phyloP scores from a whole-genome alignment of 2,797 vertebrate species.

The Chelmon rostratus region DNA sequence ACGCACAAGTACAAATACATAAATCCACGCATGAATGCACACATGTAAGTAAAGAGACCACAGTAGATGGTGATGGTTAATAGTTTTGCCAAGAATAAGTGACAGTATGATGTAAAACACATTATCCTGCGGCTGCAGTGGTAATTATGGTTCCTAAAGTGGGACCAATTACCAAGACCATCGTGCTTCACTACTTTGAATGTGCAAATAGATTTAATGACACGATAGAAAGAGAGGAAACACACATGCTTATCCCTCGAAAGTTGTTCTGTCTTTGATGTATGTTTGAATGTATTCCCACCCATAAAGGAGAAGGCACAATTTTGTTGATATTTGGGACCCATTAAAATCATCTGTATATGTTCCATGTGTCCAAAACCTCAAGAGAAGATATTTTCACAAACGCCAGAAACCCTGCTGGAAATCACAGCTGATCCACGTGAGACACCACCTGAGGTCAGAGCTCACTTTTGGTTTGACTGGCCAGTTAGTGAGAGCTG shows the following conservation, averaged over 20 bases:
- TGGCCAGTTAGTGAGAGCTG: conserved; percentile 54
- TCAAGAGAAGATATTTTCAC: conserved; percentile 9
- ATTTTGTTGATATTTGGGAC: background rate
- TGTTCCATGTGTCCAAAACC: background rate
- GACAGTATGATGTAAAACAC: conserved; percentile 50
- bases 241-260: conserved; percentile 22
- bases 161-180: conserved; percentile 72
- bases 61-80: background rate
- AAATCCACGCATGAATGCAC: background rate
- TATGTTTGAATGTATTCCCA: background rate
- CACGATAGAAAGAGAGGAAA: conserved; percentile 56
- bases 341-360: background rate
- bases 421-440: conserved; percentile 46
- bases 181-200: conserved; percentile 53
- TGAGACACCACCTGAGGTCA: conserved; percentile 53
- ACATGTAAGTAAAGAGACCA: background rate
- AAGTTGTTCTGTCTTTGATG: conserved; percentile 10
- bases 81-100: conserved; percentile 27
- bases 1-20: background rate
- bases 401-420: conserved; percentile 11
- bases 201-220: conserved; percentile 76
- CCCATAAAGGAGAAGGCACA: background rate
- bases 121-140: conserved; percentile 53
- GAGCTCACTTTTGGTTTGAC: conserved; percentile 40
- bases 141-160: conserved; percentile 75